Evolutionary conservation across 2,113 vertebrate genomes (phyloP).

Genomic region (Hyla sarda): DNA sequence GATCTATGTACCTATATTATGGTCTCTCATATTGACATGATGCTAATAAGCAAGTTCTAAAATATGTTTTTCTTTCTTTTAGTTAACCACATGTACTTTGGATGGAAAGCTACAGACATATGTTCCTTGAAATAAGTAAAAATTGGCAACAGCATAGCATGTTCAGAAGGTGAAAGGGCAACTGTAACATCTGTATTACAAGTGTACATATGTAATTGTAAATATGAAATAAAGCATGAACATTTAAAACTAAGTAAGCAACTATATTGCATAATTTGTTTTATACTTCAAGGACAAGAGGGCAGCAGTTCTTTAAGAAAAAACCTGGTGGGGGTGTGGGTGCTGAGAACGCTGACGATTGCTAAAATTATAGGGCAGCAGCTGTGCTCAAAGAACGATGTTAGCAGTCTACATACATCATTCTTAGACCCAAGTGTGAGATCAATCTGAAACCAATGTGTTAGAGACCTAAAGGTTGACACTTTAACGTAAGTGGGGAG

Average conservation of each 20-base stretch:
- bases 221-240: neutral
- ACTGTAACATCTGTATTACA: neutral
- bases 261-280: neutral
- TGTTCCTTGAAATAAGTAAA: slow-evolving; percentile 62
- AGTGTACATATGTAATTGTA: neutral
- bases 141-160: neutral
- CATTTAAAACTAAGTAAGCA: neutral
- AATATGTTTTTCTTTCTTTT: slow-evolving; percentile 62
- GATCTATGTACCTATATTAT: neutral
- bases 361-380: too few species aligned
- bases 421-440: too few species aligned
- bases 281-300: neutral
- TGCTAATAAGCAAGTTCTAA: slow-evolving; percentile 16
- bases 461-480: too few species aligned
- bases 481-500: too few species aligned
- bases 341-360: too few species aligned
- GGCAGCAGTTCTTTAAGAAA: too few species aligned
- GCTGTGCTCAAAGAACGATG: neutral
- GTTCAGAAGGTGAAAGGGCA: neutral
- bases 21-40: neutral
- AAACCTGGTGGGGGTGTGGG: too few species aligned
- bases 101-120: slow-evolving; percentile 86
- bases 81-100: slow-evolving; percentile 87
- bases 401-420: too few species aligned
- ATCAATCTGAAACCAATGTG: too few species aligned